phyloP scores from a whole-genome alignment of 1,140 invertebrate species.

The Metopolophium dirhodum region DNA sequence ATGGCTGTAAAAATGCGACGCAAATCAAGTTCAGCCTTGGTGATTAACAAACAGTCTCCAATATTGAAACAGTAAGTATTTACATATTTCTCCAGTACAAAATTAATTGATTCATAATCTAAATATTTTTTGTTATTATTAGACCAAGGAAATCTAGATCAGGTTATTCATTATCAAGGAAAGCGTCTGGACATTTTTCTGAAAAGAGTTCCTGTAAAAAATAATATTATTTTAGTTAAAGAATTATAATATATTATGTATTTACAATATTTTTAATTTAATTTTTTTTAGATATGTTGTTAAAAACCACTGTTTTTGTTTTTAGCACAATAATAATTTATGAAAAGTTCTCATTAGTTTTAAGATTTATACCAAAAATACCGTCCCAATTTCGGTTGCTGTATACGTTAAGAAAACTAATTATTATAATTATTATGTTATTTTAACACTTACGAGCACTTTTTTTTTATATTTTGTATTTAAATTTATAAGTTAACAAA shows the following conservation, averaged over 20 bases:
- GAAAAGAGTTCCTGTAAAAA: constrained; percentile 36
- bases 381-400: constrained; percentile 24
- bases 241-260: not conserved
- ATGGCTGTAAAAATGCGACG: constrained; percentile 12
- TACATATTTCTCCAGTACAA: not conserved
- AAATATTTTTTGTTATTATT: not conserved
- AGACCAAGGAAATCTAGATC: constrained; percentile 48
- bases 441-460: not conserved
- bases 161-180: constrained; percentile 42
- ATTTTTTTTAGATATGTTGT: not conserved
- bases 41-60: not conserved
- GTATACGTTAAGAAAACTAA: constrained; percentile 4
- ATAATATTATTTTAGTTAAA: not conserved
- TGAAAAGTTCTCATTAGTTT: constrained; percentile 19
- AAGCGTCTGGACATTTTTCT: not conserved
- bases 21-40: constrained; percentile 9
- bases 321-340: constrained; percentile 39
- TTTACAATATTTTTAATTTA: not conserved
- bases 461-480: constrained; percentile 50
- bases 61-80: constrained; percentile 17
- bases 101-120: not conserved
- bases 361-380: constrained; percentile 49
- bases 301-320: not conserved
- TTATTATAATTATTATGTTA: constrained; percentile 28
- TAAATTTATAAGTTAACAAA: constrained; percentile 40